A percentile compares a stretch with the other conserved stretches of the same genome.
These are phyloP conservation scores for Cataglyphis livida DNA, from an alignment of 2,888 invertebrate species.

Conservation along the genomic window DNA sequence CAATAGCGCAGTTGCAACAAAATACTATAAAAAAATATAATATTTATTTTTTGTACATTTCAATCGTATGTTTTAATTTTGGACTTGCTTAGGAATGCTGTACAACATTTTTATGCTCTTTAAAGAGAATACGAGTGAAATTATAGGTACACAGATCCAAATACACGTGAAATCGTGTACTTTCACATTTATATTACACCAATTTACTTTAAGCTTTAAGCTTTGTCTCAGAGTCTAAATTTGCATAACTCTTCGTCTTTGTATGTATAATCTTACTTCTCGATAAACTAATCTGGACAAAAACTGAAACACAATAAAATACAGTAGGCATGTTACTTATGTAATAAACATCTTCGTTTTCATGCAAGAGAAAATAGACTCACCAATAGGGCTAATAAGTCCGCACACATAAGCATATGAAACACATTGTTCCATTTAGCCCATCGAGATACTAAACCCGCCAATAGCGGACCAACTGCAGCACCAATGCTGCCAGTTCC, in stretches of 20 bases:
- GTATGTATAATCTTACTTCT: slow-evolving; percentile 80
- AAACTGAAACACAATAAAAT: slow-evolving; percentile 80
- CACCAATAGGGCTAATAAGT: slow-evolving; percentile 92
- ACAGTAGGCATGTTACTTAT: slow-evolving; percentile 3
- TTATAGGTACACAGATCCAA: slow-evolving; percentile 38
- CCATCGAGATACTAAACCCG: slow-evolving; percentile 91
- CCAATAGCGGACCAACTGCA: slow-evolving; percentile 96
- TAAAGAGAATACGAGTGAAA: slow-evolving; percentile 24
- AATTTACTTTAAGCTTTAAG: background rate
- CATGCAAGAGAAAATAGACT: slow-evolving; percentile 48
- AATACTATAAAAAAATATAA: slow-evolving; percentile 62
- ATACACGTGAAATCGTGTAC: slow-evolving; percentile 18
- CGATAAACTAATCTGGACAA: slow-evolving; percentile 85
- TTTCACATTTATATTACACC: slow-evolving; percentile 21
- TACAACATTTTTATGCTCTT: slow-evolving; percentile 45
- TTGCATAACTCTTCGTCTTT: slow-evolving; percentile 70
- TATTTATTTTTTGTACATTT: slow-evolving; percentile 59
- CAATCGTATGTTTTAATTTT: slow-evolving; percentile 38
- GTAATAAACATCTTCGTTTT: background rate
- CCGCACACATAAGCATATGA: slow-evolving; percentile 94
- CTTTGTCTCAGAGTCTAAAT: slow-evolving; percentile 35
- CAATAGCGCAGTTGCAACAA: background rate
- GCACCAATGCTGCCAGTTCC: slow-evolving; percentile 98
- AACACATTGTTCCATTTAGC: slow-evolving; percentile 95
- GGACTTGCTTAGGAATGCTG: slow-evolving; percentile 1